These are phyloP conservation scores for Blera fallax DNA, from an alignment of 2,888 invertebrate species.

Conservation along the genomic window DNA sequence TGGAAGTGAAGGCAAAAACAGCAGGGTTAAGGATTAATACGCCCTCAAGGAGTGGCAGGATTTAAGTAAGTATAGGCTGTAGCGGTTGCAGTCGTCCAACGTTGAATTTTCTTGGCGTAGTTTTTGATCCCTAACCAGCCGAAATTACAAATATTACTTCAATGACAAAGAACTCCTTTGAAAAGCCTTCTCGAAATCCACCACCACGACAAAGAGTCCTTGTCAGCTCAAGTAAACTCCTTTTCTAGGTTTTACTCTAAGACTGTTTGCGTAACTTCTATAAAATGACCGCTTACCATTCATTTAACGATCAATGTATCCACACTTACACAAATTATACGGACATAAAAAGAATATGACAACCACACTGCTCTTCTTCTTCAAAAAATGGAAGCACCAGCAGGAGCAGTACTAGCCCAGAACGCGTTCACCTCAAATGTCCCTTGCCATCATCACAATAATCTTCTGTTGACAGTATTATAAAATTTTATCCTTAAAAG, in stretches of 20 bases:
- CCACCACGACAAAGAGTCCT: not conserved
- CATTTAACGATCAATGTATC: conserved; percentile 32
- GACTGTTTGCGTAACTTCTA: not conserved
- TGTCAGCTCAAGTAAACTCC: not conserved
- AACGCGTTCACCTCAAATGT: conserved; percentile 16
- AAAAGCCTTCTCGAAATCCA: not conserved
- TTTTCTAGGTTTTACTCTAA: not conserved
- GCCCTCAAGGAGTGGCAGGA: too few species aligned
- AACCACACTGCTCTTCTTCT: not conserved
- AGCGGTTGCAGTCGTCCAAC: too few species aligned
- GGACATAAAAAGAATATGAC: conserved; percentile 3
- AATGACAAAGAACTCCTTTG: not conserved
- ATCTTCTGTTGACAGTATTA: conserved; percentile 42
- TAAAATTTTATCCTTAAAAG: conserved; percentile 27
- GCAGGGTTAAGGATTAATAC: too few species aligned
- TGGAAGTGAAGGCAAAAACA: too few species aligned
- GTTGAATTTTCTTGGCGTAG: too few species aligned
- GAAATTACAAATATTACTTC: too few species aligned
- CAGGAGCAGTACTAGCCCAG: too few species aligned
- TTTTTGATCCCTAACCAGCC: too few species aligned
- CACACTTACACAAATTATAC: conserved; percentile 31
- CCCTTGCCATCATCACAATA: conserved; percentile 9
- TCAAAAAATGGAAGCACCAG: not conserved
- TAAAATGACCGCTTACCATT: conserved; percentile 14
- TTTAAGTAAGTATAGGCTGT: too few species aligned